phyloP scores from a whole-genome alignment of 2,797 vertebrate genomes.

The Falco biarmicus region DNA sequence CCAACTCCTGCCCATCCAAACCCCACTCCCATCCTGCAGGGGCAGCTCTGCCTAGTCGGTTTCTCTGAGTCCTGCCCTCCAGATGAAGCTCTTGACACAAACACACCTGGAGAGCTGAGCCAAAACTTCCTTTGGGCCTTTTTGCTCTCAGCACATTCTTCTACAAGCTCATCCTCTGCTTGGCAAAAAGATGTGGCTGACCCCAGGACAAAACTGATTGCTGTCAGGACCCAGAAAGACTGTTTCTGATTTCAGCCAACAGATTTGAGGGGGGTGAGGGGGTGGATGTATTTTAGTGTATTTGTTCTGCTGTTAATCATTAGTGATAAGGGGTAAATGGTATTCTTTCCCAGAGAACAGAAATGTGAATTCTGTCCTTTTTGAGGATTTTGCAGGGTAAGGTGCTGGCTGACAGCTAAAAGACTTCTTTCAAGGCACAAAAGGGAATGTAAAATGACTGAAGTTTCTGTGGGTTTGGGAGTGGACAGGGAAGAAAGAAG shows the following conservation, averaged over 20 bases:
- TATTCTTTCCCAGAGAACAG: background rate
- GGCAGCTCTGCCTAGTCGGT: background rate
- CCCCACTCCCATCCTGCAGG: background rate
- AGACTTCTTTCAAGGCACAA: background rate
- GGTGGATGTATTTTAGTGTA: background rate
- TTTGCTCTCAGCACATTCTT: background rate
- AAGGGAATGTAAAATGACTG: background rate
- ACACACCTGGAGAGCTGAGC: background rate
- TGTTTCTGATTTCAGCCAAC: background rate
- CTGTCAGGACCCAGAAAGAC: background rate
- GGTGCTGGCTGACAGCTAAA: background rate
- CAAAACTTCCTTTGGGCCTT: background rate
- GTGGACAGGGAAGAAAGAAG: background rate
- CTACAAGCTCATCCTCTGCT: background rate
- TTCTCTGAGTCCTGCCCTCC: background rate
- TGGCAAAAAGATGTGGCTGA: background rate
- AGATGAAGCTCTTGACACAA: background rate
- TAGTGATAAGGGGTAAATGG: background rate
- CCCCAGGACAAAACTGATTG: background rate
- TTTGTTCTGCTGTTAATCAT: background rate
- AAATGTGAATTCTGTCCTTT: background rate
- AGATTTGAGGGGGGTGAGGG: background rate
- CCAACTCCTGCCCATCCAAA: background rate
- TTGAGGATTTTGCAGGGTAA: background rate
- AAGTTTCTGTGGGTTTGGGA: background rate